Evolutionary conservation across 2,888 invertebrate species (phyloP), one percentile per base, ranked within the genome.

Genomic region (Philhelius pedissequus): DNA sequence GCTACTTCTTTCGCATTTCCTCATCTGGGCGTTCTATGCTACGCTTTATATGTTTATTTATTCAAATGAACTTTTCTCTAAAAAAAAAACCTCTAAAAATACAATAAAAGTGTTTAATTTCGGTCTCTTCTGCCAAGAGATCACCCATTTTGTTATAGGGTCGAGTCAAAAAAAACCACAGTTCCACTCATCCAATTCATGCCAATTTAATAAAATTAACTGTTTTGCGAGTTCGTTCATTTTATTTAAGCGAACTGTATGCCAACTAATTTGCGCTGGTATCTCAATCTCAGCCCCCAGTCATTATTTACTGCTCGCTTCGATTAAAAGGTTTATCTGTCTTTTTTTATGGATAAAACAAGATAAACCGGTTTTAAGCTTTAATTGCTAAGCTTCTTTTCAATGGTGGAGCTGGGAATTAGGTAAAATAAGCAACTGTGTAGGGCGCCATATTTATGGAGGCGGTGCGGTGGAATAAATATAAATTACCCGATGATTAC

Each of bases 301-400:
- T 9, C 22, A 30, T 13, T n/a, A n/a, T 52, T 32, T 22, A 13
- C 9, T 27, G 32, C n/a, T 32, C 32, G 32, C 22, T n/a, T n/a
- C 32, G 18, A 22, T 48, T 15, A 40, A 15, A 8, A 68, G n/a
- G 58, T 77, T 45, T 54, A 35, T 30, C 60, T 79, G 60, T 73
- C 32, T 38, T 35, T 25, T 35, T 38, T 25, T 32, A 54, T 32
- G 35, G 40, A 68, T 52, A 27, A 20, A 75, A 80, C 80, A 62
- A 69, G 80, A 75, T 64, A 48, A 75, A 80, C 80, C 6, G 75
- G 80, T 80, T 75, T 71, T 43, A n/a, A 69, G 69, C 69, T 80
- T 75, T 40, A n/a, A 62, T 38, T 52, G n/a, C n/a, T n/a, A n/a
- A n/a, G n/a, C 58, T 15, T 50, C 66, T 73, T 80, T 32, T 35